Evolutionary conservation across 2,797 vertebrate species (phyloP).

Genomic region (Sebastes hubbsi): DNA sequence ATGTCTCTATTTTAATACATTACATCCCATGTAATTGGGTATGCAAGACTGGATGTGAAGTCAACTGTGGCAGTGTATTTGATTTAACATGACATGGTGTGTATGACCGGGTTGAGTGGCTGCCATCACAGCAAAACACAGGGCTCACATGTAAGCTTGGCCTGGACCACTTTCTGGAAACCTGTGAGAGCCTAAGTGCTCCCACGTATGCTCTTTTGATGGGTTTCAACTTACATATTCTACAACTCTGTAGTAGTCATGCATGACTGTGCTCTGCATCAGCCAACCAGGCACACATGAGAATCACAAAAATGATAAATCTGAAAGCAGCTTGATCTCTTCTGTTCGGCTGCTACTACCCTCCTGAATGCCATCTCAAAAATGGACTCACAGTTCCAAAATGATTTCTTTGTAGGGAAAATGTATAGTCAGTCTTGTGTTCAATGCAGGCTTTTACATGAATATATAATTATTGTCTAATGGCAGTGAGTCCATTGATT

Average conservation of each 20-base stretch:
- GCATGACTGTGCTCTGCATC: conserved; percentile 3
- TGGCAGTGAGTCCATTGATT: not conserved
- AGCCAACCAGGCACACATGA: not conserved
- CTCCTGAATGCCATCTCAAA: not conserved
- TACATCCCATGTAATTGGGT: conserved; percentile 10
- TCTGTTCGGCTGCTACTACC: not conserved
- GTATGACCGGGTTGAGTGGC: not conserved
- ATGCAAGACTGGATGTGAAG: conserved; percentile 41
- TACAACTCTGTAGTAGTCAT: conserved; percentile 4
- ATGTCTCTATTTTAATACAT: conserved; percentile 45
- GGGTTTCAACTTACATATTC: conserved; percentile 46
- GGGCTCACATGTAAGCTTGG: conserved; percentile 9
- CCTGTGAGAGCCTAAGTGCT: conserved; percentile 20
- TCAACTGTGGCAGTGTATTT: conserved; percentile 34
- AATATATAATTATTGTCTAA: not conserved
- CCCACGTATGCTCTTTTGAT: not conserved
- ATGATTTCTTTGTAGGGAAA: not conserved
- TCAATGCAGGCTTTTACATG: not conserved
- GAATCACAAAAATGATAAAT: not conserved
- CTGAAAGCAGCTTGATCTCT: not conserved
- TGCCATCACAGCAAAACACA: conserved; percentile 35
- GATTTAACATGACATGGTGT: conserved; percentile 47
- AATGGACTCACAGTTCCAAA: not conserved
- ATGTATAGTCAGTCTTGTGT: not conserved
- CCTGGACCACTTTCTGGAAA: conserved; percentile 27